Conservation (phyloP, 2,113 vertebrate species). For the Oncorhynchus clarkii region DNA sequence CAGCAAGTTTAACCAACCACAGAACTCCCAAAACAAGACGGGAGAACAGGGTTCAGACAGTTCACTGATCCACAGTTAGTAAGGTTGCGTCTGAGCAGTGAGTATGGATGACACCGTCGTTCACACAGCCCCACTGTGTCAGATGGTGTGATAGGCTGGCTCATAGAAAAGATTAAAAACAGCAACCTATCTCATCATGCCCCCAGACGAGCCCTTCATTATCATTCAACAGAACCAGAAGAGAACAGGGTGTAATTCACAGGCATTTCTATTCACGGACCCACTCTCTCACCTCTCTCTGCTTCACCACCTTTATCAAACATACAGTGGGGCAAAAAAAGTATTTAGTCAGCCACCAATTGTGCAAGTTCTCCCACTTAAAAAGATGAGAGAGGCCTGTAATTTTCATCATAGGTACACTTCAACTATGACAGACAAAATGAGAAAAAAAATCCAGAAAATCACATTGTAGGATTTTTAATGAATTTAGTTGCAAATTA, state of each 20-base stretch:
- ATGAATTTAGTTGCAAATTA: too few species aligned
- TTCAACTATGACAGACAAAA: too few species aligned
- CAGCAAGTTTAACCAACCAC: background rate
- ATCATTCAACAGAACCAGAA: background rate
- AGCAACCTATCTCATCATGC: slow-evolving; percentile 17
- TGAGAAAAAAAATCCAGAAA: too few species aligned
- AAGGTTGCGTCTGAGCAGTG: slow-evolving; percentile 27
- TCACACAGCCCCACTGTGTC: slow-evolving; percentile 23
- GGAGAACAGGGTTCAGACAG: background rate
- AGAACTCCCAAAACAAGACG: background rate
- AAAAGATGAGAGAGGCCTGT: too few species aligned
- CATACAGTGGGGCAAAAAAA: slow-evolving; percentile 1
- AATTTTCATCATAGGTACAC: too few species aligned
- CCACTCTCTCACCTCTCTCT: slow-evolving; percentile 10
- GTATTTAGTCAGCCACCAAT: too few species aligned
- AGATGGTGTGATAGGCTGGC: slow-evolving; percentile 8
- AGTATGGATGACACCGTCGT: slow-evolving; percentile 19
- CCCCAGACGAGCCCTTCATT: slow-evolving; percentile 36
- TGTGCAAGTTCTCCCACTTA: too few species aligned
- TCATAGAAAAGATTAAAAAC: slow-evolving; percentile 31
- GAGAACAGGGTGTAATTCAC: slow-evolving; percentile 15
- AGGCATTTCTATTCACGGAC: slow-evolving; percentile 46
- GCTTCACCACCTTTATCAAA: slow-evolving; percentile 43
- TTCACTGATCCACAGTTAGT: background rate
- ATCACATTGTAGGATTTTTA: too few species aligned